Conservation (phyloP, 2,113 vertebrate genomes). For the Rhinopomastus cyanomelas region DNA sequence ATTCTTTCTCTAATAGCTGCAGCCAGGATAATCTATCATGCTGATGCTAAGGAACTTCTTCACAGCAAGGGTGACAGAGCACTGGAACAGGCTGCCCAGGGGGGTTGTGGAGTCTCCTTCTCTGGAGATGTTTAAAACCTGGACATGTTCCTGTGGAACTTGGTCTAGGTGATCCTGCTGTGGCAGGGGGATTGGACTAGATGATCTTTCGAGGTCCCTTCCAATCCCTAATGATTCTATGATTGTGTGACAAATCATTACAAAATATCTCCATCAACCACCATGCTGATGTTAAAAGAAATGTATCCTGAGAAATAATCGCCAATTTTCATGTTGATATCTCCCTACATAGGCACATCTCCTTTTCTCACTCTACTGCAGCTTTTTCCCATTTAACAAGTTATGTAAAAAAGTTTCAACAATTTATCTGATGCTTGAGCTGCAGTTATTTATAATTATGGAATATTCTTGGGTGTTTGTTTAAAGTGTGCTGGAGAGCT, state of each 20-base stretch:
- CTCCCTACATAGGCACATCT: background rate
- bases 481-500: slow-evolving; percentile 51
- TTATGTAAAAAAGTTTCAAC: slow-evolving; percentile 27
- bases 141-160: too few species aligned
- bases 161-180: too few species aligned
- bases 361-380: background rate
- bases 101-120: too few species aligned
- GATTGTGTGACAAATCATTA: background rate
- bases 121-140: too few species aligned
- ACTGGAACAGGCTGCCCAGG: too few species aligned
- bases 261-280: background rate
- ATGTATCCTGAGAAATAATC: background rate
- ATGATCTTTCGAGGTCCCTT: too few species aligned
- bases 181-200: too few species aligned
- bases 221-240: too few species aligned
- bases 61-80: background rate
- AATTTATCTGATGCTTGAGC: slow-evolving; percentile 17
- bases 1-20: background rate
- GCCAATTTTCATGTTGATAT: background rate
- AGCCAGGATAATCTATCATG: background rate
- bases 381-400: slow-evolving; percentile 20
- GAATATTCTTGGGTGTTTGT: slow-evolving; percentile 55
- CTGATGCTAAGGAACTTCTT: too few species aligned
- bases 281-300: background rate
- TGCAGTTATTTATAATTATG: slow-evolving; percentile 35